Evolutionary conservation across 2,113 vertebrate genomes (phyloP).

Genomic region (Dunckerocampus dactyliophorus): DNA sequence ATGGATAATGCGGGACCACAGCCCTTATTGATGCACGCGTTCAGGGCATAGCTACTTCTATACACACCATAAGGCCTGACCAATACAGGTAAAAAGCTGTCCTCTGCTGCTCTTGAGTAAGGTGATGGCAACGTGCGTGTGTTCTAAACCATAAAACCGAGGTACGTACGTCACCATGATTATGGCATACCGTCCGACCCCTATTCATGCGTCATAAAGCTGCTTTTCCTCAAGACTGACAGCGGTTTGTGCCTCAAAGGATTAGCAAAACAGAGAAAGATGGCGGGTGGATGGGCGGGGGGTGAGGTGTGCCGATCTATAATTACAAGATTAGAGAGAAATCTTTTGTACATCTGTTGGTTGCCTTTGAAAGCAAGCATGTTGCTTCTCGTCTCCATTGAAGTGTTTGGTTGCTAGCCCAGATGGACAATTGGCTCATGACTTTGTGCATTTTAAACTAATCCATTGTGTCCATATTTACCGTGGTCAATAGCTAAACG

Average conservation of each 20-base stretch:
- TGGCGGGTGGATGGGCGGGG: neutral
- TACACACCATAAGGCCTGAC: conserved; percentile 25
- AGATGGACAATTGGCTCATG: conserved; percentile 31
- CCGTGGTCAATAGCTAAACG: conserved; percentile 43
- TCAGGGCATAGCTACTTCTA: conserved; percentile 10
- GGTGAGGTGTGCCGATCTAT: conserved; percentile 48
- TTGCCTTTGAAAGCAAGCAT: conserved; percentile 53
- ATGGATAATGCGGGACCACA: conserved; percentile 18
- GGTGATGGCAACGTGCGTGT: too few species aligned
- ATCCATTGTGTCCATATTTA: conserved; percentile 38
- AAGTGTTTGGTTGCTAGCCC: neutral
- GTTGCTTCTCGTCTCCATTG: conserved; percentile 14
- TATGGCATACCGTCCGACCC: too few species aligned
- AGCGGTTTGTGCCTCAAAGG: conserved; percentile 54
- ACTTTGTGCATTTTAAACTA: conserved; percentile 35
- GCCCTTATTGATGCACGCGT: conserved; percentile 2
- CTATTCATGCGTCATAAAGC: conserved; percentile 52
- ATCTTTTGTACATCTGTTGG: conserved; percentile 53
- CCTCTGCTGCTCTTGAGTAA: conserved; percentile 28
- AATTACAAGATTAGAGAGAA: conserved; percentile 66
- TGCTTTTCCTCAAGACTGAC: conserved; percentile 43
- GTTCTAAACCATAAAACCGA: too few species aligned
- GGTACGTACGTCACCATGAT: too few species aligned
- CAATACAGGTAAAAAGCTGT: conserved; percentile 38
- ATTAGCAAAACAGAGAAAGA: conserved; percentile 46